A percentile compares a stretch with the other conserved stretches of the same genome.
These are phyloP conservation scores for Pycnonotus jocosus DNA, from an alignment of 2,113 vertebrate species.

Conservation along the genomic window DNA sequence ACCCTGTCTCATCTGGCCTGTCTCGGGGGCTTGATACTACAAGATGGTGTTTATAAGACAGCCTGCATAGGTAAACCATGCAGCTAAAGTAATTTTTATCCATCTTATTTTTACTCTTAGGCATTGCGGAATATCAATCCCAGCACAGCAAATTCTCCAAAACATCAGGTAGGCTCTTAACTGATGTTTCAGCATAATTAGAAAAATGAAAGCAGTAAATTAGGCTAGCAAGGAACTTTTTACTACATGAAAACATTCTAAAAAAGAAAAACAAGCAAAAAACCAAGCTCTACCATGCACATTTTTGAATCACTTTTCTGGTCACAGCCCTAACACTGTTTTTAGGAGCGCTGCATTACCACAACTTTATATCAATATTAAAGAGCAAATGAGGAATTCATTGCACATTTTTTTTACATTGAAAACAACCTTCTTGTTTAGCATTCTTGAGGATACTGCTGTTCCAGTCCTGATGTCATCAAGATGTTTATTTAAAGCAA, in stretches of 20 bases:
- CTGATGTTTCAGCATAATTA: constrained; percentile 74
- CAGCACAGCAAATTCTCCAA: constrained; percentile 84
- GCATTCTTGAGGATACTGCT: constrained; percentile 42
- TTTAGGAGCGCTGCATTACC: neutral
- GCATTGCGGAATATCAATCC: constrained; percentile 84
- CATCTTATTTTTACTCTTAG: constrained; percentile 83
- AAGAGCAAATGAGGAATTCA: neutral
- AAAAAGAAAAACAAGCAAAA: neutral
- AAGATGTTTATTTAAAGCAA: constrained; percentile 6
- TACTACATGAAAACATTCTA: constrained; percentile 22
- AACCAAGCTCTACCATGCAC: neutral
- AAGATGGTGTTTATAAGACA: constrained; percentile 71
- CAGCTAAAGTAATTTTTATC: constrained; percentile 78
- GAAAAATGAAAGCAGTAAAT: constrained; percentile 47
- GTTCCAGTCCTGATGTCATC: constrained; percentile 25
- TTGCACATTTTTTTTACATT: constrained; percentile 8
- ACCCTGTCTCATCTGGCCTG: constrained; percentile 69
- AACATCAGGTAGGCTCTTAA: constrained; percentile 84
- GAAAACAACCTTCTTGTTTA: constrained; percentile 40
- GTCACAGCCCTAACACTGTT: neutral
- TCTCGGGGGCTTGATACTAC: constrained; percentile 67
- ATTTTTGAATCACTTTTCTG: constrained; percentile 5
- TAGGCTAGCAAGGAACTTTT: constrained; percentile 61
- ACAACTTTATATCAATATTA: neutral
- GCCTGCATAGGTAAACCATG: constrained; percentile 71